These are phyloP conservation scores for Calidris pygmaea DNA, from an alignment of 2,113 vertebrate genomes.

Conservation along the genomic window DNA sequence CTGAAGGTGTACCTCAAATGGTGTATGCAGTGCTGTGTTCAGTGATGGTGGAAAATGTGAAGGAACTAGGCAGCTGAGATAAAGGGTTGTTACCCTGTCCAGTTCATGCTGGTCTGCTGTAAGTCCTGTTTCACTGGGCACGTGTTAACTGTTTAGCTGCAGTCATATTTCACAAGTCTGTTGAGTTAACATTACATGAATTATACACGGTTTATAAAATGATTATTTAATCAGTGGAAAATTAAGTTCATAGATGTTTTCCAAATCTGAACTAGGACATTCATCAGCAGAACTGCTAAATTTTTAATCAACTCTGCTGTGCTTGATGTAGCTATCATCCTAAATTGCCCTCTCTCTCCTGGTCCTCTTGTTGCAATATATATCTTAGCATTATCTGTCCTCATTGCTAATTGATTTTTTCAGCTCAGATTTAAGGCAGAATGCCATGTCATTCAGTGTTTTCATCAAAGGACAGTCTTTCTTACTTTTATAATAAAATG, in stretches of 20 bases:
- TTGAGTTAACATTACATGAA: slow-evolving; percentile 72
- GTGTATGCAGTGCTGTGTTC: neutral
- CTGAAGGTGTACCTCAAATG: neutral
- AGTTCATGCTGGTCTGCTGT: neutral
- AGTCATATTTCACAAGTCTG: slow-evolving; percentile 68
- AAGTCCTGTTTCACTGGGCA: slow-evolving; percentile 6
- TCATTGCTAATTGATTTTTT: slow-evolving; percentile 70
- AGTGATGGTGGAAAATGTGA: neutral
- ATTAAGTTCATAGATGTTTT: slow-evolving; percentile 81
- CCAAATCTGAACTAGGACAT: slow-evolving; percentile 77
- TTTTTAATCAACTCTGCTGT: slow-evolving; percentile 78
- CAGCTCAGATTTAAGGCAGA: slow-evolving; percentile 57
- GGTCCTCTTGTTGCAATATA: slow-evolving; percentile 52
- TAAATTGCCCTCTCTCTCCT: slow-evolving; percentile 71
- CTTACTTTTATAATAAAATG: slow-evolving; percentile 2
- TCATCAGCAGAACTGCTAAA: slow-evolving; percentile 78
- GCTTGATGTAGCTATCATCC: slow-evolving; percentile 72
- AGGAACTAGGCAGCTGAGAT: neutral
- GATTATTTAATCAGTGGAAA: slow-evolving; percentile 81
- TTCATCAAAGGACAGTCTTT: slow-evolving; percentile 23
- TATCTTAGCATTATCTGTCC: slow-evolving; percentile 38
- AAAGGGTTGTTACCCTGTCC: neutral
- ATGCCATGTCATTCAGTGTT: neutral
- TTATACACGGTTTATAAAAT: slow-evolving; percentile 79
- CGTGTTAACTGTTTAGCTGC: slow-evolving; percentile 72